These are phyloP conservation scores for Epirrhoe alternata DNA, from an alignment of 2,888 invertebrate genomes.

Conservation along the genomic window DNA sequence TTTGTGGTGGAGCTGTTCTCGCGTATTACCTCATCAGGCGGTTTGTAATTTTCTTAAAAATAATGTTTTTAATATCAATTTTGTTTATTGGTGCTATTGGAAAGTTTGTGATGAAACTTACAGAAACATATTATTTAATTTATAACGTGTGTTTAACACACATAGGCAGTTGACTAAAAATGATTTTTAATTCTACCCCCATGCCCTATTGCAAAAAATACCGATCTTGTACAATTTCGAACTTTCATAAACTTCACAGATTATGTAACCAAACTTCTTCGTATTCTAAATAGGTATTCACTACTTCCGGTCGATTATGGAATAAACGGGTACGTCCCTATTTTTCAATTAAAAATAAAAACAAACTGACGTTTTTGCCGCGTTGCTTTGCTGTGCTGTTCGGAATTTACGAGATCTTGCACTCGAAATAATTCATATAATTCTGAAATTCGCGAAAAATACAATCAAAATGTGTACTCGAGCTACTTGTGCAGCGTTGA, in stretches of 20 bases:
- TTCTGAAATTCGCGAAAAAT: slow-evolving; percentile 29
- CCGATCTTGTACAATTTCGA: not conserved
- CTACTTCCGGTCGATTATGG: slow-evolving; percentile 56
- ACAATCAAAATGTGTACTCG: slow-evolving; percentile 73
- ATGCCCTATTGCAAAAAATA: not conserved
- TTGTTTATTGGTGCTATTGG: no score
- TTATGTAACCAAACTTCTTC: slow-evolving; percentile 38
- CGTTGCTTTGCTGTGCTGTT: not conserved
- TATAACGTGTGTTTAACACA: not conserved
- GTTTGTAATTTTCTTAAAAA: slow-evolving; percentile 66
- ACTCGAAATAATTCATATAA: slow-evolving; percentile 13
- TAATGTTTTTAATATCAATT: not conserved
- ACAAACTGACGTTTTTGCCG: slow-evolving; percentile 28
- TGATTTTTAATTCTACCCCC: not conserved
- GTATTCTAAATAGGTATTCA: slow-evolving; percentile 49
- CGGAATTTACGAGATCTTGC: slow-evolving; percentile 1
- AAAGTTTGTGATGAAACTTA: no score
- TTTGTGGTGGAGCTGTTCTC: slow-evolving; percentile 82
- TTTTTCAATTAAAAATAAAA: slow-evolving; percentile 47
- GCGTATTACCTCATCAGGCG: slow-evolving; percentile 84
- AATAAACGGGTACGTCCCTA: slow-evolving; percentile 64
- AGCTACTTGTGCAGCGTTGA: slow-evolving; percentile 79
- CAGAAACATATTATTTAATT: no score
- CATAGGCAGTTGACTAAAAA: not conserved
- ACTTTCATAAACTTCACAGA: slow-evolving; percentile 4